Percentiles rank a stretch among this genome's conserved stretches.
Evolutionary conservation across 2,888 invertebrate genomes (phyloP).

Genomic region (Pardosa pseudoannulata): DNA sequence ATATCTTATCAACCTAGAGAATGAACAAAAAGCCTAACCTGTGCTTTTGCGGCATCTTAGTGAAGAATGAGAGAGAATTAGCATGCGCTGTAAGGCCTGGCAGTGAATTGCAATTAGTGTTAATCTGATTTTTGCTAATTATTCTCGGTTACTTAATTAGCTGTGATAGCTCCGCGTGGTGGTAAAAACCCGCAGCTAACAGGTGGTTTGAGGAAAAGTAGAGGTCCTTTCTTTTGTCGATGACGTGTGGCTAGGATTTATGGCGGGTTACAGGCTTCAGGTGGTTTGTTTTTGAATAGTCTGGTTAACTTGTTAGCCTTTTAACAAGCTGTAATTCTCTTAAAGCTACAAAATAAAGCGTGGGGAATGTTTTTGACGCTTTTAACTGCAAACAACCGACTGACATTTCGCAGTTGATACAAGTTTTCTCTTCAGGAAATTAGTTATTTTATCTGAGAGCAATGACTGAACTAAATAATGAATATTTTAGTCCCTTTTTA

Average conservation of each 20-base stretch:
- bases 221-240: conserved; percentile 40
- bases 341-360: too few relatives aligned
- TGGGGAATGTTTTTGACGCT: too few relatives aligned
- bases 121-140: conserved; percentile 73
- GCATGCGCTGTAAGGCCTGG: conserved; percentile 65
- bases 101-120: conserved; percentile 70
- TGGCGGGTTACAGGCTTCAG: background rate
- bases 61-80: conserved; percentile 67
- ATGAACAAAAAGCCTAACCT: conserved; percentile 34
- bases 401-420: too few relatives aligned
- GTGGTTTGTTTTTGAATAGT: background rate
- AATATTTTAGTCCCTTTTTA: too few relatives aligned
- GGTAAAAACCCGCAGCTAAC: conserved; percentile 69
- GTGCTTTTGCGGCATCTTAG: conserved; percentile 37
- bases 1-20: conserved; percentile 66
- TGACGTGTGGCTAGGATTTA: background rate
- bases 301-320: background rate
- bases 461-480: too few relatives aligned
- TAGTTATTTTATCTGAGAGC: too few relatives aligned
- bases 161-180: conserved; percentile 66
- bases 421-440: too few relatives aligned
- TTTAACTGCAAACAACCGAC: too few relatives aligned
- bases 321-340: too few relatives aligned
- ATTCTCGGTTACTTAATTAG: conserved; percentile 72
- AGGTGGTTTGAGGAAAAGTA: conserved; percentile 61